Base-by-base conservation (phyloP, 2,797 vertebrate genomes). In the Clarias fuscus region DNA sequence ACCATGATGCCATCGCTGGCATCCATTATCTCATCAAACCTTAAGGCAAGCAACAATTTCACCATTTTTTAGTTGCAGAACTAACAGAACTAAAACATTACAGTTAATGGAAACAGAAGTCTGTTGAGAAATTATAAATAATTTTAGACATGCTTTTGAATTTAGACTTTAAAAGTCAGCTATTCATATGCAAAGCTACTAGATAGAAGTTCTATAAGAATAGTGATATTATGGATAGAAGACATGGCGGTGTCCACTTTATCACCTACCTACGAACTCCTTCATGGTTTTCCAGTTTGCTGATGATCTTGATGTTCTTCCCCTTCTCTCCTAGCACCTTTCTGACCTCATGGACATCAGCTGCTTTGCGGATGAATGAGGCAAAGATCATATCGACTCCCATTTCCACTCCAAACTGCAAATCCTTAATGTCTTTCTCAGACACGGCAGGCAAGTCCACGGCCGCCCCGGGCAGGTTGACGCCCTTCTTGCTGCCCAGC, bases 1-100 rank as follows among this genome's bases (percentile, higher is more conserved):
- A 99, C 98, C 98, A 99, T 99, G 92, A 99, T 99, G 78, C 98
- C 98, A 89, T 99, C 98, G 0, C 98, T 99, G 88, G 98, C 98
- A 86, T 99, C 98, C 96, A 99, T 96, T 90, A 99, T 99, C 93
- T 99, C 98, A 86, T 99, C 98, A 92, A 99, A 99, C 92, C 98
- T 99, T 90, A 1, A 24, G 48, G 48, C 43, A 76, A 56, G 14
- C 24, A 48, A 11, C 15, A 18, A 13, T 33, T 30, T 10, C 5
- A 22, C 30, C 0, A 30, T 77, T 6, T 48, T 15, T 37, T 13
- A 37, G 15, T 72, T 30, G 5, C 27, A 15, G 3, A 8, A 64
- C 20, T 18, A 8, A 14, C n/a, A 15, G 3, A 8, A 64, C 20
- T 18, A 8, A 43, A 76, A 58, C 11, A 58, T 11, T 22, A 17